phyloP scores from a whole-genome alignment of 1,140 invertebrate genomes.

The Harpegnathos saltator region DNA sequence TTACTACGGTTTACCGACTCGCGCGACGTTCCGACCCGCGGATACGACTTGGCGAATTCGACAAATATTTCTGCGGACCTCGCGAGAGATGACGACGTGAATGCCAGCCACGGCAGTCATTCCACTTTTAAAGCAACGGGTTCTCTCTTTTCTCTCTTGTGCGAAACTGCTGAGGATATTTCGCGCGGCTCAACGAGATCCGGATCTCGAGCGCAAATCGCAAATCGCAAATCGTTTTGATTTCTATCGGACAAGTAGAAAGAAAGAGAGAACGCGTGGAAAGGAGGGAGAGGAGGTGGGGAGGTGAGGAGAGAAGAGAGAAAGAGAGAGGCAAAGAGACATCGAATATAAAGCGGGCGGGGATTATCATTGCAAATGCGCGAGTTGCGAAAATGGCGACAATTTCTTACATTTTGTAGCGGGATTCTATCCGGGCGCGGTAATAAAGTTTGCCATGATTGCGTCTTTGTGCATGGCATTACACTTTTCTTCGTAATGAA shows the following conservation, averaged over 20 bases:
- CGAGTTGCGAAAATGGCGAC: conserved; percentile 19
- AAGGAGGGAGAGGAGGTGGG: too few species aligned
- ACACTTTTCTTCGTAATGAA: conserved; percentile 51
- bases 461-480: conserved; percentile 51
- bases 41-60: conserved; percentile 7
- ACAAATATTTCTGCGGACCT: conserved; percentile 3
- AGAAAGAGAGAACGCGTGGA: background rate
- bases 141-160: too few species aligned
- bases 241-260: background rate
- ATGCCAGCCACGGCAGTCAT: background rate
- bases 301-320: too few species aligned
- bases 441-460: conserved; percentile 53
- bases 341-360: background rate
- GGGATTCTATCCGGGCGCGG: conserved; percentile 5
- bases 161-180: background rate
- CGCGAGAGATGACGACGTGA: background rate
- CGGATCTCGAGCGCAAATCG: background rate
- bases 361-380: conserved; percentile 38
- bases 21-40: too few species aligned
- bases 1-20: background rate
- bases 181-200: conserved; percentile 9
- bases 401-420: conserved; percentile 33
- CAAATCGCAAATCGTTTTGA: too few species aligned
- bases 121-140: background rate
- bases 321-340: background rate